Evolutionary conservation across 1,140 invertebrate genomes (phyloP).

Genomic region (Lucilia sericata): DNA sequence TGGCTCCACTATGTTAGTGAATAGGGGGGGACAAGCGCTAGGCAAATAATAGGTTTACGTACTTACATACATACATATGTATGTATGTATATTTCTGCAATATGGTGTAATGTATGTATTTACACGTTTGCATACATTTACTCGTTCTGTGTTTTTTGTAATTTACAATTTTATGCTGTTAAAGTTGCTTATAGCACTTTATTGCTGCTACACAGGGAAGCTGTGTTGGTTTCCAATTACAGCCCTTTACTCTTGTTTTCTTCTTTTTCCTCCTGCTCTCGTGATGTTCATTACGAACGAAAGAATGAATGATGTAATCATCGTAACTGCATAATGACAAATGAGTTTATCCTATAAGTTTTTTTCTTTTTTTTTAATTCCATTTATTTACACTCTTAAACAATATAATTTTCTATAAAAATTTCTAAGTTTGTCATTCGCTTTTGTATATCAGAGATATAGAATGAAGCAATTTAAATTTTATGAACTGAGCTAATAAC

Average conservation of each 20-base stretch:
- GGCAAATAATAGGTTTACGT: too few species aligned
- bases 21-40: too few species aligned
- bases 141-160: background rate
- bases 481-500: too few species aligned
- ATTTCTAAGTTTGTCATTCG: too few species aligned
- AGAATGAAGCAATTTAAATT: too few species aligned
- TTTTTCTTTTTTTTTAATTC: too few species aligned
- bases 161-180: background rate
- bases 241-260: background rate
- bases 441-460: too few species aligned
- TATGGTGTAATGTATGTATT: background rate
- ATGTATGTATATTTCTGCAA: background rate
- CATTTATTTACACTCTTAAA: too few species aligned
- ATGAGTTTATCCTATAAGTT: too few species aligned
- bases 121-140: background rate
- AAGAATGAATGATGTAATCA: background rate
- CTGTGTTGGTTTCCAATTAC: background rate
- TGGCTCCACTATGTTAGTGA: background rate
- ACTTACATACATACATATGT: background rate
- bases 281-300: background rate
- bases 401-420: too few species aligned
- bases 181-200: background rate
- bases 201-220: background rate
- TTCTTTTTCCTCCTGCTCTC: background rate
- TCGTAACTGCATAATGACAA: background rate